Evolutionary conservation across 2,888 invertebrate genomes (phyloP).

Genomic region (Buathra laborator): DNA sequence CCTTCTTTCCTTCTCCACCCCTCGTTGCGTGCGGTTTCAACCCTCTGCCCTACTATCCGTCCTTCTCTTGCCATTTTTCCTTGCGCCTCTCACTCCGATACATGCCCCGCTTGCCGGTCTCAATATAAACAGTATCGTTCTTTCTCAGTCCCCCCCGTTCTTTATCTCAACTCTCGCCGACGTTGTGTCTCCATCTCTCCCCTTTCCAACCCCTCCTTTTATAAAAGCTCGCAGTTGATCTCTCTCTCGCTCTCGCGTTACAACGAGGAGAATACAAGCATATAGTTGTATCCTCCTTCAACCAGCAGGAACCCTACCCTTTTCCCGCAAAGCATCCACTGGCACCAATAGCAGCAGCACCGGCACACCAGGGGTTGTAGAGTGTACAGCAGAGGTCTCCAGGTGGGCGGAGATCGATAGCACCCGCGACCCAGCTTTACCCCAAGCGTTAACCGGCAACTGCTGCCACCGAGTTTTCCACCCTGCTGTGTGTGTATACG

Average conservation of each 20-base stretch:
- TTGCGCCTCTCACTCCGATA: conserved; percentile 30
- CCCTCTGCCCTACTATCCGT: conserved; percentile 9
- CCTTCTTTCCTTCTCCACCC: conserved; percentile 1
- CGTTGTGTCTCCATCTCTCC: conserved; percentile 37
- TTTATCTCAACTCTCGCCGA: conserved; percentile 24
- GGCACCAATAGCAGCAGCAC: conserved; percentile 41
- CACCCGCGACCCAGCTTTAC: conserved; percentile 83
- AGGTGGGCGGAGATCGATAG: conserved; percentile 84
- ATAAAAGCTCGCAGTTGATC: conserved; percentile 42
- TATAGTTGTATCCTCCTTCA: conserved; percentile 31
- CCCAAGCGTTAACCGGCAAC: conserved; percentile 78
- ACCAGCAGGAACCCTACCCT: conserved; percentile 53
- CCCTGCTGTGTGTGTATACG: conserved; percentile 64
- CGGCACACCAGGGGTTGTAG: conserved; percentile 58
- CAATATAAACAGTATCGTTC: conserved; percentile 46
- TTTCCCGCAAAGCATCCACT: conserved; percentile 60
- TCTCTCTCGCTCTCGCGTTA: conserved; percentile 20
- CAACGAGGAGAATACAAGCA: conserved; percentile 6
- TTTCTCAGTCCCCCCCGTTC: conserved; percentile 16
- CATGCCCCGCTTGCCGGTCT: conserved; percentile 21
- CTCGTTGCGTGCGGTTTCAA: conserved; percentile 49
- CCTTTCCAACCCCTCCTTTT: conserved; percentile 4
- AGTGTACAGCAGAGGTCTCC: conserved; percentile 77
- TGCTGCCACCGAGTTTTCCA: conserved; percentile 77
- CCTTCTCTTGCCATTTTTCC: conserved; percentile 18